Conservation (phyloP, 2,797 vertebrate genomes). For the Cirrhinus molitorella region DNA sequence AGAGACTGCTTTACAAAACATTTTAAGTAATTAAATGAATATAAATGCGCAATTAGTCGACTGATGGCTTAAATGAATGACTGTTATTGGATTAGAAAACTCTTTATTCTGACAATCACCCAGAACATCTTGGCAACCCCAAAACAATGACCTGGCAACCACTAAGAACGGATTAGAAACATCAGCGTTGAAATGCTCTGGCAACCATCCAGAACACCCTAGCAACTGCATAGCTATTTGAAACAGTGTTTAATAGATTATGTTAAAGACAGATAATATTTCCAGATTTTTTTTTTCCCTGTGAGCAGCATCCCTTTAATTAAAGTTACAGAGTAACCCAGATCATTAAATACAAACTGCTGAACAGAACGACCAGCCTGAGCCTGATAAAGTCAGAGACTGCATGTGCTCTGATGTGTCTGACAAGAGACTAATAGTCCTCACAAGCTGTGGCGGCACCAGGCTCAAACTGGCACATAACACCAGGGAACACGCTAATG, state of each 20-base stretch:
- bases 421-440: slow-evolving; percentile 31
- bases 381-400: slow-evolving; percentile 37
- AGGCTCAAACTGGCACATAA: slow-evolving; percentile 41
- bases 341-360: slow-evolving; percentile 3
- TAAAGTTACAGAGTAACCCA: slow-evolving; percentile 18
- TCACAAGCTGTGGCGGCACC: slow-evolving; percentile 33
- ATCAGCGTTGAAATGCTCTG: background rate
- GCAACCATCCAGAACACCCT: background rate
- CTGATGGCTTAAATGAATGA: background rate
- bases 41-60: too few species aligned
- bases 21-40: too few species aligned
- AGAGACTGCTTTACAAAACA: too few species aligned
- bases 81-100: background rate
- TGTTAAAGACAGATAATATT: background rate
- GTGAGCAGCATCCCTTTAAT: background rate
- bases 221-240: background rate
- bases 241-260: background rate
- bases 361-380: slow-evolving; percentile 16
- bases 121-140: background rate
- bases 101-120: background rate
- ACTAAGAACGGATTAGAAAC: background rate
- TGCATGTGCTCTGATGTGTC: slow-evolving; percentile 27
- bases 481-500: slow-evolving; percentile 35
- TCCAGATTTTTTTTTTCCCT: background rate
- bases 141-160: background rate